Evolutionary conservation across 2,797 vertebrate genomes (phyloP).

Genomic region (Rhincodon typus): DNA sequence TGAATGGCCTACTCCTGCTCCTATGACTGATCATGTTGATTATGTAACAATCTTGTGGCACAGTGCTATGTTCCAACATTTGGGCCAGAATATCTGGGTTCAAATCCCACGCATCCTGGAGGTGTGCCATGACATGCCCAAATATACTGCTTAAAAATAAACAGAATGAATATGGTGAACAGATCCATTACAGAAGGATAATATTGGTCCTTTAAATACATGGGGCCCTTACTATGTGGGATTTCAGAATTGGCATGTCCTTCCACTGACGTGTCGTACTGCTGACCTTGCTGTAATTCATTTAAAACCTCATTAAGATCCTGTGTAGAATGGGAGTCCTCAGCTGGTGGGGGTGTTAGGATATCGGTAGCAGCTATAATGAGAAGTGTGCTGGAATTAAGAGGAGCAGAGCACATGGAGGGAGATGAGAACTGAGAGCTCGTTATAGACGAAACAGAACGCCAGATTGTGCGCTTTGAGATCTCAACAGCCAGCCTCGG

Average conservation of each 20-base stretch:
- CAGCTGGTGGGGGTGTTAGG: not conserved
- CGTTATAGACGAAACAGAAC: not conserved
- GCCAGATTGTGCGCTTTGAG: not conserved
- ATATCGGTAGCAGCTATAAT: not conserved
- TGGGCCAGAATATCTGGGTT: too few relatives aligned
- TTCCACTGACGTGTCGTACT: not conserved
- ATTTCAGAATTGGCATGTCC: not conserved
- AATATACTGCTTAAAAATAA: too few relatives aligned
- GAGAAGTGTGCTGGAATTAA: not conserved
- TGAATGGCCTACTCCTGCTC: too few relatives aligned
- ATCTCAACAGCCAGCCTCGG: not conserved
- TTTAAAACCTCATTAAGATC: conserved; percentile 14
- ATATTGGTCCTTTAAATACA: not conserved
- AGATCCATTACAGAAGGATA: not conserved
- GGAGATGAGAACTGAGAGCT: not conserved
- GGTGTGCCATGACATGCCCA: too few relatives aligned
- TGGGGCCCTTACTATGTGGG: not conserved
- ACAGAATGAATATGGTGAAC: not conserved
- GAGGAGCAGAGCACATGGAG: not conserved
- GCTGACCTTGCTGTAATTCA: not conserved
- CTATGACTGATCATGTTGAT: too few relatives aligned
- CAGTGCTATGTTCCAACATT: too few relatives aligned
- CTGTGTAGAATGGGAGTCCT: not conserved
- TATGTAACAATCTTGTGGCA: too few relatives aligned
- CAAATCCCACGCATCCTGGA: too few relatives aligned